Evolutionary conservation across 2,888 invertebrate genomes (phyloP).

Genomic region (Celastrina argiolus): DNA sequence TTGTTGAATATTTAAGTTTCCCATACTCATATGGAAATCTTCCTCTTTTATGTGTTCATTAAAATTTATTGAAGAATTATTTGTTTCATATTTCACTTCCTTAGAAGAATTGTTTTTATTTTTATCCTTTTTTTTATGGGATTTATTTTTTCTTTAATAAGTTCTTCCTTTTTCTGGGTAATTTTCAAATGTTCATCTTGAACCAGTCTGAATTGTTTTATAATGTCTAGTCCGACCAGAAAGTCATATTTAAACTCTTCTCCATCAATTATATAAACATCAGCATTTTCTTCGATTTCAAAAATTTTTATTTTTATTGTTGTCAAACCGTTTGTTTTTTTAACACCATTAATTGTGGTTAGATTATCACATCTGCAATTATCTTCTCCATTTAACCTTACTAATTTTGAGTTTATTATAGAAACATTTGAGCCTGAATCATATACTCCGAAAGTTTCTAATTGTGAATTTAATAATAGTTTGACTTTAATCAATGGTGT

Average conservation of each 20-base stretch:
- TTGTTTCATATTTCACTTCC: too few species aligned
- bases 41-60: too few species aligned
- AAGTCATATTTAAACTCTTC: slow-evolving; percentile 29
- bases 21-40: too few species aligned
- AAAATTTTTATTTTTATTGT: slow-evolving; percentile 29
- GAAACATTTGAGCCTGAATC: slow-evolving; percentile 38
- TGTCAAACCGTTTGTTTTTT: slow-evolving; percentile 27
- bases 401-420: slow-evolving; percentile 35
- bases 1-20: too few species aligned
- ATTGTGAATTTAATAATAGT: slow-evolving; percentile 33
- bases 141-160: too few species aligned
- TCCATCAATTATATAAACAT: slow-evolving; percentile 34
- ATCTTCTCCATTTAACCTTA: slow-evolving; percentile 27
- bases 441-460: slow-evolving; percentile 34
- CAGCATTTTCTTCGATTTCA: slow-evolving; percentile 28
- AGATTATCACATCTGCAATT: slow-evolving; percentile 23
- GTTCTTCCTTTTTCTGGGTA: too few species aligned
- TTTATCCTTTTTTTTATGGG: too few species aligned
- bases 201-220: too few species aligned
- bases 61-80: too few species aligned
- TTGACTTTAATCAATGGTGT: slow-evolving; percentile 37
- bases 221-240: too few species aligned
- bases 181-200: too few species aligned
- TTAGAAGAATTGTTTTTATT: too few species aligned
- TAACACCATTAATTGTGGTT: slow-evolving; percentile 31